Base-by-base conservation (phyloP, 2,888 invertebrate species). In the Callimorpha dominula region DNA sequence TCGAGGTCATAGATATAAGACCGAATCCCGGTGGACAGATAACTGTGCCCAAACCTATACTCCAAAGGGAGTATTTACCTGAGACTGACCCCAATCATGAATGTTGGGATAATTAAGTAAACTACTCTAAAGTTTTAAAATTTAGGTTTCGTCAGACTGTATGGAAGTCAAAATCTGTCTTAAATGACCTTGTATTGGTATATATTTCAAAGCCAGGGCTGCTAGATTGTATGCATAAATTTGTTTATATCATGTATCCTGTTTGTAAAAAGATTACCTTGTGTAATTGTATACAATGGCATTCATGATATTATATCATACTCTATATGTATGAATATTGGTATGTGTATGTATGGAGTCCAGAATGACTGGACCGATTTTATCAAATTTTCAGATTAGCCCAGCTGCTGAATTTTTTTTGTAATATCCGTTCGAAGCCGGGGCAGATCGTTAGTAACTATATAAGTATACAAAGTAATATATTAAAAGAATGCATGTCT, bases 51-150 rank as follows among this genome's bases (percentile, higher is more conserved):
- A 86, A 81, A 52, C 86, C 86, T 0, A 82, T 87, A 5, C 46
- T 86, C 0, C 87, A 88, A 49, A 85, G 73, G 15, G 87, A 87
- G 0, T 88, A 87, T 70, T 50, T 89, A 3, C 86, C 87, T 0
- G 87, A 89, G 46, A 86, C 85, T 0, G 90, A 92, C 65, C 90
- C 91, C 0, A 82, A 91, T 8, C 84, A 88, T 79, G 92, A 92
- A 57, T 86, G 83, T 17, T 92, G 92, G 92, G 92, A 92, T 78
- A 81, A 90, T 49, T 88, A 84, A 60, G 9, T 14, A 11, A 6
- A 46, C 5, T 46, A 43, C 4, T 14, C 12, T 57, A 7, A 46
- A 43, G 42, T 43, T 9, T n/a, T 46, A n/a, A 46, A 1, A 46
- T 12, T 9, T 42, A 8, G 8, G 15, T 8, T 63, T 14, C 5